phyloP scores from a whole-genome alignment of 2,888 invertebrate species.

The Entomobrya proxima region DNA sequence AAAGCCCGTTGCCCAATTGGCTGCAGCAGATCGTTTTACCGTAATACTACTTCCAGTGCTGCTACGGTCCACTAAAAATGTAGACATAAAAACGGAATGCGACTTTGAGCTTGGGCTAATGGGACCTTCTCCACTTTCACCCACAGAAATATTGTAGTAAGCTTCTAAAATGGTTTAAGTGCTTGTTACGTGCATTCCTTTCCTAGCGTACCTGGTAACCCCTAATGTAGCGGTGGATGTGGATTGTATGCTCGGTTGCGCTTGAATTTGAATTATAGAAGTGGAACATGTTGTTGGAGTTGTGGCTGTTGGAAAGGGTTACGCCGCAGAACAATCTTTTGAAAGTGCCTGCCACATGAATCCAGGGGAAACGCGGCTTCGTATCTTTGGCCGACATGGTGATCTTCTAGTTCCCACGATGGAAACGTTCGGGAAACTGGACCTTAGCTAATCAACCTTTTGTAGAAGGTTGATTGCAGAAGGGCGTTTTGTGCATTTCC shows the following conservation, averaged over 20 bases:
- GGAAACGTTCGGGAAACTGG: constrained; percentile 65
- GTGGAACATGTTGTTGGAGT: constrained; percentile 62
- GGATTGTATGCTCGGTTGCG: constrained; percentile 51
- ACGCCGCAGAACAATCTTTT: constrained; percentile 72
- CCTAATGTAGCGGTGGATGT: constrained; percentile 56
- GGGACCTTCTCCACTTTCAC: constrained; percentile 58
- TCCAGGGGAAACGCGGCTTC: constrained; percentile 68
- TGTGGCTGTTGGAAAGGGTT: constrained; percentile 66
- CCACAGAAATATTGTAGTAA: constrained; percentile 59
- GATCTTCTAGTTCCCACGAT: constrained; percentile 66
- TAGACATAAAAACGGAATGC: constrained; percentile 59
- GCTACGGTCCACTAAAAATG: constrained; percentile 61
- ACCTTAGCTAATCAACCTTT: constrained; percentile 57
- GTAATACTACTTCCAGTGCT: constrained; percentile 56
- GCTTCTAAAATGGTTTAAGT: constrained; percentile 64
- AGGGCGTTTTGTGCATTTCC: constrained; percentile 73
- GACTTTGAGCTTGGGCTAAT: constrained; percentile 60
- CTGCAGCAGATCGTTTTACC: constrained; percentile 50
- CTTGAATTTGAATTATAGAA: constrained; percentile 34
- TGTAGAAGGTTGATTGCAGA: constrained; percentile 73
- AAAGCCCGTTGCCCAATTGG: neutral
- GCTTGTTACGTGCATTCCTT: constrained; percentile 65
- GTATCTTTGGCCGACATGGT: constrained; percentile 70
- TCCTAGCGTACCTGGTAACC: constrained; percentile 50
- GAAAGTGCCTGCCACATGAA: constrained; percentile 72